Base-by-base conservation (phyloP, 2,888 invertebrate species). In the Rhorus exstirpatorius region DNA sequence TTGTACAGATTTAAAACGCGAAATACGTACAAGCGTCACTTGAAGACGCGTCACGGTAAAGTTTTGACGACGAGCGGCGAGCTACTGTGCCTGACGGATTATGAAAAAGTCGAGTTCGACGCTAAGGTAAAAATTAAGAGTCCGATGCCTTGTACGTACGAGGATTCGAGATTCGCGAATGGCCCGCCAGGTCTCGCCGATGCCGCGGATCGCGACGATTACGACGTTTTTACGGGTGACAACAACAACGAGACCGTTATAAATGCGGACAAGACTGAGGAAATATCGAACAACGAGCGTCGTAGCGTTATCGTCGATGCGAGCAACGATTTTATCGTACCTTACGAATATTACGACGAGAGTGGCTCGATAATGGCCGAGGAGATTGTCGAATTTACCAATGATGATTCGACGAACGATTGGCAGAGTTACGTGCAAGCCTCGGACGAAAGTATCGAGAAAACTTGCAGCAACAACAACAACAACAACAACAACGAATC, bases 1-100 rank as follows among this genome's bases (percentile, higher is more conserved):
- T 53, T 80, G 84, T 77, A 0, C 79, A 93, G 94, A 86, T 95
- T 95, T 86, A 95, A 95, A 89, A 95, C 95, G 0, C 91, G 95
- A 35, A 95, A 95, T 87, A 94, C 95, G 0, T 95, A 94, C 89
- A 95, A 95, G 86, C 93, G 95, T 1, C 95, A 95, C 87, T 89
- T 95, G 78, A 94, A 94, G 87, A 94, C 94, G 3, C 91, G 94
- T 1, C 95, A 95, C 84, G 94, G 94, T 4, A 94, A 95, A 89
- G 93, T 94, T 24, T 89, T 95, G 26, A 94, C 94, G 3, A 94
- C 94, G 6, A 92, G 93, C 8, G 94, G 94, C 21, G 94, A 94
- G 70, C 89, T 93, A 10, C 86, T 93, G 8, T 90, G 93, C 84
- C 91, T 93, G 8, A 92, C 93, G 0, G 94, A 94, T n/a, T n/a